These are phyloP conservation scores for Andrena marginata DNA, from an alignment of 2,888 invertebrate species.

Conservation along the genomic window DNA sequence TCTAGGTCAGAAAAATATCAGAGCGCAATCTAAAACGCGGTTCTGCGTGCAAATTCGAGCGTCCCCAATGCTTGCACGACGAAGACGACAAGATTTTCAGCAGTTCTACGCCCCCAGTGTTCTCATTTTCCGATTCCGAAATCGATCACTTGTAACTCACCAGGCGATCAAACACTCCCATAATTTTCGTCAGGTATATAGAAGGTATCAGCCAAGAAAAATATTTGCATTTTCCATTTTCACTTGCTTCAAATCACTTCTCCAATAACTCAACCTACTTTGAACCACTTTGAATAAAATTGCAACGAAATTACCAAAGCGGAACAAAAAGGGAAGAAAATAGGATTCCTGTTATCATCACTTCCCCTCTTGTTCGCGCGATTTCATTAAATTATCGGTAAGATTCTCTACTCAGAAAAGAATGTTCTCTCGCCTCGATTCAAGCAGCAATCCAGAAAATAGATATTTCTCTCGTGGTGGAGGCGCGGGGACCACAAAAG, in stretches of 20 bases:
- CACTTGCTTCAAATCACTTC: too few species aligned
- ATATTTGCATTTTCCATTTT: background rate
- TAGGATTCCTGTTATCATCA: background rate
- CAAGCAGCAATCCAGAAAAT: background rate
- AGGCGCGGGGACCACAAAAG: background rate
- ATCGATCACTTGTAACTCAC: conserved; percentile 29
- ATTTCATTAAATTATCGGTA: too few species aligned
- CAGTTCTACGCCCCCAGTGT: conserved; percentile 72
- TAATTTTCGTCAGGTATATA: background rate
- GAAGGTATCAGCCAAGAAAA: background rate
- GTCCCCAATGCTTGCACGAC: conserved; percentile 16
- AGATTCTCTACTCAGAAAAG: background rate
- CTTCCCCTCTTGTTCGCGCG: background rate
- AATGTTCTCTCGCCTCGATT: background rate
- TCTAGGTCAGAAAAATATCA: background rate
- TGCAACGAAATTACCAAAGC: background rate
- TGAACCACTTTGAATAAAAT: background rate
- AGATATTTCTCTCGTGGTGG: background rate
- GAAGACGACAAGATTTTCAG: conserved; percentile 66
- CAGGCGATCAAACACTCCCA: background rate
- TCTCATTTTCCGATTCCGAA: conserved; percentile 71
- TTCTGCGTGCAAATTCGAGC: background rate
- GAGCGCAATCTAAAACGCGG: background rate
- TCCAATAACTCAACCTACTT: too few species aligned
- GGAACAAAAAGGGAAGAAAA: background rate